phyloP scores from a whole-genome alignment of 37 sponge, comb jelly and placozoan genomes.

The Cliona cf. orientalis region DNA sequence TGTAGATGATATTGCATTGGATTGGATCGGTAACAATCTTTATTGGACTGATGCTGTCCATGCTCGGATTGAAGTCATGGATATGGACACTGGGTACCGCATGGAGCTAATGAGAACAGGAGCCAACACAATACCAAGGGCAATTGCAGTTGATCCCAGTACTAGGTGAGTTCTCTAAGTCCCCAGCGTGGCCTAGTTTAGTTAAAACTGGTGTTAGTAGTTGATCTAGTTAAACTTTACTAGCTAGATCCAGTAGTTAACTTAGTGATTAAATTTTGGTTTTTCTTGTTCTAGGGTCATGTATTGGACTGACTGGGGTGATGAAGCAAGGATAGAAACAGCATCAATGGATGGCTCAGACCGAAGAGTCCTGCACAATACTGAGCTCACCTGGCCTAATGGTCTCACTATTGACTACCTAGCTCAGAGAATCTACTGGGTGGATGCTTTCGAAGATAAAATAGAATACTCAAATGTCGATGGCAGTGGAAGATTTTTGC shows the following conservation, averaged over 20 bases:
- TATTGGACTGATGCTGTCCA: slow-evolving; percentile 64
- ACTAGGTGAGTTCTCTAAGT: slow-evolving; percentile 1
- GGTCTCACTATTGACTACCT: slow-evolving; percentile 18
- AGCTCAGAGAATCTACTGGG: slow-evolving; percentile 29
- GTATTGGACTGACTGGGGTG: slow-evolving; percentile 72
- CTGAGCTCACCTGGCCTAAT: slow-evolving; percentile 20
- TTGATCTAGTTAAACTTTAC: too few relatives aligned
- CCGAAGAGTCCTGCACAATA: slow-evolving; percentile 21
- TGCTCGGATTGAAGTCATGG: slow-evolving; percentile 8
- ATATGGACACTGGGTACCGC: neutral
- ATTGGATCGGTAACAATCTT: slow-evolving; percentile 66
- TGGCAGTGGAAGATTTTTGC: slow-evolving; percentile 1
- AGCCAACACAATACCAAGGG: slow-evolving; percentile 8
- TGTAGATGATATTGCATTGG: slow-evolving; percentile 63
- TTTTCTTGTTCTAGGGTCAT: slow-evolving; percentile 7
- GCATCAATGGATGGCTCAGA: slow-evolving; percentile 65
- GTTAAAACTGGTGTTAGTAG: neutral
- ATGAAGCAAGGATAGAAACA: slow-evolving; percentile 33
- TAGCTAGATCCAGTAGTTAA: too few relatives aligned
- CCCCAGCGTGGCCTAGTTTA: neutral
- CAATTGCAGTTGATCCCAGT: slow-evolving; percentile 18
- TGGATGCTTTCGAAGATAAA: neutral
- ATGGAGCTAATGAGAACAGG: slow-evolving; percentile 3
- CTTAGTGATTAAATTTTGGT: neutral
- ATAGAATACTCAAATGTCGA: slow-evolving; percentile 10